Percentiles rank a stretch among this genome's conserved stretches.
These are phyloP conservation scores for Dasysyrphus tricinctus DNA, from an alignment of 2,888 invertebrate genomes.

Conservation along the genomic window DNA sequence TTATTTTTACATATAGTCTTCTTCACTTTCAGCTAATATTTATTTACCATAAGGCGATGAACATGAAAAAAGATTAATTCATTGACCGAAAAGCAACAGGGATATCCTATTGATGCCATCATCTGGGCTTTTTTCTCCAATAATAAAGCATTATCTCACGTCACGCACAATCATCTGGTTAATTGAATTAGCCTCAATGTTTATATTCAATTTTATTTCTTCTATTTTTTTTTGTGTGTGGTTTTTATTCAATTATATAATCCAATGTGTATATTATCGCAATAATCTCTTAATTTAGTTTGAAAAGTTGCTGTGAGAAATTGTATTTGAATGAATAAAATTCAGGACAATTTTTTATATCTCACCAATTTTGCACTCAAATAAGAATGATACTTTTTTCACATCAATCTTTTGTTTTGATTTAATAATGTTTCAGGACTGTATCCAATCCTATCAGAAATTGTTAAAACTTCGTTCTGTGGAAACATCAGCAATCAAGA, in stretches of 20 bases:
- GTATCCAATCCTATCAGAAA: background rate
- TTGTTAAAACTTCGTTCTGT: background rate
- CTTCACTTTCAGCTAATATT: background rate
- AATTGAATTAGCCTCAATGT: slow-evolving; percentile 36
- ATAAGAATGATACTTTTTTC: too few relatives aligned
- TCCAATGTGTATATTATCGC: background rate
- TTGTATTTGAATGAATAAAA: slow-evolving; percentile 24
- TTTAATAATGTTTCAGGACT: background rate
- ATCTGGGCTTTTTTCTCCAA: background rate
- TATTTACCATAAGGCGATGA: background rate
- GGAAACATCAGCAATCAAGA: too few relatives aligned
- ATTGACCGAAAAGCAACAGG: background rate
- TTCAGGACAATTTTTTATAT: slow-evolving; percentile 5
- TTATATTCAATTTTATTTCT: slow-evolving; percentile 7
- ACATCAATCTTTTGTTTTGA: background rate
- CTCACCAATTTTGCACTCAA: too few relatives aligned
- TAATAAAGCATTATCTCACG: slow-evolving; percentile 9
- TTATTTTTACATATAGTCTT: background rate
- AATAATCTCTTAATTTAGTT: slow-evolving; percentile 26
- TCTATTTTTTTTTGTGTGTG: background rate
- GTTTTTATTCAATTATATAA: background rate
- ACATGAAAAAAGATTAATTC: background rate
- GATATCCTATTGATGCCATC: background rate
- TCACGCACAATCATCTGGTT: slow-evolving; percentile 27
- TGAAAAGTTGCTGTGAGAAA: slow-evolving; percentile 6